Evolutionary conservation across 2,888 invertebrate species (phyloP).

Genomic region (Oasisia sp.): DNA sequence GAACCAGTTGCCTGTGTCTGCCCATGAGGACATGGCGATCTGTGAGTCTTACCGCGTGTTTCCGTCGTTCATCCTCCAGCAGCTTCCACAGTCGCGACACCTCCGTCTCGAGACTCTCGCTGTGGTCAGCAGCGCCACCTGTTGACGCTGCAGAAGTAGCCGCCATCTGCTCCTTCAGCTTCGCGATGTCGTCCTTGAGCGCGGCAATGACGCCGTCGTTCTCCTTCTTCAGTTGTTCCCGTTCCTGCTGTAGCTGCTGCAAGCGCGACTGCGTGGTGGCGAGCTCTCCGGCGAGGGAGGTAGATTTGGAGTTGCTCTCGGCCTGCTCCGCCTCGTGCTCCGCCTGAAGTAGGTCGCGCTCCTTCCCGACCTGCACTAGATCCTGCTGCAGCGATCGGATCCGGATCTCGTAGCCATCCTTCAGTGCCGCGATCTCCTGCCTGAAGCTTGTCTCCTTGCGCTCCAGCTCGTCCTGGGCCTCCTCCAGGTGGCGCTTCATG

Average conservation of each 20-base stretch:
- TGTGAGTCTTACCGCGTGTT: constrained; percentile 31
- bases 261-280: not conserved
- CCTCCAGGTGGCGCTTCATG: constrained; percentile 21
- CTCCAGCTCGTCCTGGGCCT: constrained; percentile 22
- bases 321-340: constrained; percentile 20
- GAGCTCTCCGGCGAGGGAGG: not conserved
- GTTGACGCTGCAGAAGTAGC: not conserved
- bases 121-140: not conserved
- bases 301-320: not conserved
- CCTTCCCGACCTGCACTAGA: constrained; percentile 19
- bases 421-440: constrained; percentile 34
- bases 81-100: constrained; percentile 26
- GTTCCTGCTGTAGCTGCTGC: constrained; percentile 8
- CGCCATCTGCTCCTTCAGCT: constrained; percentile 7
- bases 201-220: not conserved
- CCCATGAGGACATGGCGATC: not conserved
- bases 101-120: constrained; percentile 24
- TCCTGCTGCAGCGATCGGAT: constrained; percentile 37
- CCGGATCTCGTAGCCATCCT: constrained; percentile 38
- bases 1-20: not conserved
- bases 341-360: not conserved
- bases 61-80: constrained; percentile 33
- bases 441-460: constrained; percentile 25
- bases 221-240: constrained; percentile 18
- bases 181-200: not conserved